Base-by-base conservation (phyloP, 23 tunicate genomes). In the Oikopleura dioica region DNA sequence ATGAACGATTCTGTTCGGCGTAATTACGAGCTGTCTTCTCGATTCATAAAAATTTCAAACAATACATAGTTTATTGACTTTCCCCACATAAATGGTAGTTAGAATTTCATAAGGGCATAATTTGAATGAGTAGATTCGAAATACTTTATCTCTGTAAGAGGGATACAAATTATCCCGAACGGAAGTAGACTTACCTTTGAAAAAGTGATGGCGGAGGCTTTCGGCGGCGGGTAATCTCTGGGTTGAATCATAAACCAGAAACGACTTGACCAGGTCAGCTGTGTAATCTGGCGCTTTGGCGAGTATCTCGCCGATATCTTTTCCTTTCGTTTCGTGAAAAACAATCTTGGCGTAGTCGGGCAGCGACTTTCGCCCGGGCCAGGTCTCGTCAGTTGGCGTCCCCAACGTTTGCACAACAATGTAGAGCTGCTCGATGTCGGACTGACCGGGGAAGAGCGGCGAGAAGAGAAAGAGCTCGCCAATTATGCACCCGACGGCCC, bases 401-500 rank as follows among this genome's bases (percentile, higher is more conserved):
- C 55, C 55, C 9, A 44, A 21, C 21, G 55, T 44, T 44, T 21
- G 55, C 55, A 86, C 83, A 68, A 91, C 82, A 37, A 85, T 92
- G 68, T 82, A 85, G 28, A 91, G 82, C 76, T 91, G 97, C 69
- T 91, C 97, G 44, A 91, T 91, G 37, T 91, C 97, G 0, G 97
- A 91, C 38, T 91, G 92, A 26, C 97, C 97, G 50, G 97, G 97
- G 76, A 91, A 91, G 59, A 91, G 38, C 0, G 97, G 97, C 37
- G 81, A 86, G 0, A 86, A 89, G 44, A 87, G 80, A 51, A 91
- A 77, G 92, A 91, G 85, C 69, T 91, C 97, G 9, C 83, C 81
- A 50, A 91, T 82, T 36, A 91, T 76, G 50, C 97, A 91, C 26
- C 97, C 97, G 30, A 85, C 88, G 0, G 97, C 97, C 97, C 97